phyloP scores from a whole-genome alignment of 1,140 invertebrate species.

The Cydia strobilella region DNA sequence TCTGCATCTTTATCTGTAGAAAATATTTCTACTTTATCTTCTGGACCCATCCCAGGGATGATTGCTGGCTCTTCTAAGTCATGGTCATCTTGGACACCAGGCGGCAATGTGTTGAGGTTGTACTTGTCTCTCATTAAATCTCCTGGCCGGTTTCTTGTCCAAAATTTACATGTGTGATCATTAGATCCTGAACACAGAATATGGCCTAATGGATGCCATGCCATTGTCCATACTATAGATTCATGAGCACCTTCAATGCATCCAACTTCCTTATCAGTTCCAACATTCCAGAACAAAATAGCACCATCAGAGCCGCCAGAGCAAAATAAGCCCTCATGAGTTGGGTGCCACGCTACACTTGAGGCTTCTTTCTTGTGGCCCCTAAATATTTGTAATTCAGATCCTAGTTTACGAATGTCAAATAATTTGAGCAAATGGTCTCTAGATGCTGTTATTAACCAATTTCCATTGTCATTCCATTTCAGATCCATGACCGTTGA shows the following conservation, averaged over 20 bases:
- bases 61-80: constrained; percentile 87
- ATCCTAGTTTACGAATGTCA: constrained; percentile 96
- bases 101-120: constrained; percentile 95
- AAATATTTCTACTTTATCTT: constrained; percentile 90
- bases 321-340: constrained; percentile 97
- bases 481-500: constrained; percentile 99
- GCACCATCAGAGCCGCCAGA: constrained; percentile 98
- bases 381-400: constrained; percentile 97
- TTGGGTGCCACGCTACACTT: constrained; percentile 98
- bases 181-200: constrained; percentile 99
- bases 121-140: constrained; percentile 99
- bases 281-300: constrained; percentile 99
- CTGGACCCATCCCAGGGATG: constrained; percentile 97
- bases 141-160: constrained; percentile 98
- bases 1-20: constrained; percentile 76
- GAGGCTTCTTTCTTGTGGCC: constrained; percentile 99
- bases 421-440: constrained; percentile 99
- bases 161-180: constrained; percentile 99
- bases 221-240: constrained; percentile 98
- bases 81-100: constrained; percentile 81
- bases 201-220: constrained; percentile 99
- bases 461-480: constrained; percentile 99
- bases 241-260: constrained; percentile 99
- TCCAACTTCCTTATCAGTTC: constrained; percentile 98
- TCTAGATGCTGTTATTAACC: constrained; percentile 98